phyloP scores from a whole-genome alignment of 2,113 vertebrate species.

The Erinaceus europaeus region DNA sequence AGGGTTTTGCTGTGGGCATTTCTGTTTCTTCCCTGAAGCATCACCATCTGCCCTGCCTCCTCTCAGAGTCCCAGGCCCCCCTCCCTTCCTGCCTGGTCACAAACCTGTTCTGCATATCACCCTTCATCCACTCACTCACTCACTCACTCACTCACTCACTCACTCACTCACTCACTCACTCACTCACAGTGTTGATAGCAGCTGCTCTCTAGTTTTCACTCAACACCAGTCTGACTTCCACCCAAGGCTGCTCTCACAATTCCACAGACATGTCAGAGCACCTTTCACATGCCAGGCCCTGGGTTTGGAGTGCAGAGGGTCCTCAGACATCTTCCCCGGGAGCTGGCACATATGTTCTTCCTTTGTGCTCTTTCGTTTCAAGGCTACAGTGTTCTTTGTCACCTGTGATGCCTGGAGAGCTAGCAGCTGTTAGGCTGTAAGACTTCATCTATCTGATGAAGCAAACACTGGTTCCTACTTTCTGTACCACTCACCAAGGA shows the following conservation, averaged over 20 bases:
- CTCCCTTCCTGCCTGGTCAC: not conserved
- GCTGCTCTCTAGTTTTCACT: not conserved
- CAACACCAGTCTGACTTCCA: not conserved
- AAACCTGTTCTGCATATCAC: not conserved
- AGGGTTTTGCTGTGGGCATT: conserved; percentile 22
- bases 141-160: too few species aligned
- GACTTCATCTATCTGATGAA: not conserved
- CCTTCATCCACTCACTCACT: not conserved
- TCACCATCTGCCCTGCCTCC: conserved; percentile 57
- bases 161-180: too few species aligned
- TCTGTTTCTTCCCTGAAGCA: conserved; percentile 34
- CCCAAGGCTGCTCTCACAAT: not conserved
- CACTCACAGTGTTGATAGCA: not conserved
- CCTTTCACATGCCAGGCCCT: not conserved
- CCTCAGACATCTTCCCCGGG: not conserved
- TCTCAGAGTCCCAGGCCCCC: not conserved
- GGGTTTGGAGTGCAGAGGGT: not conserved
- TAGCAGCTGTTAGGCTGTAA: not conserved
- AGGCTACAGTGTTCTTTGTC: not conserved
- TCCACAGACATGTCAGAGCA: not conserved
- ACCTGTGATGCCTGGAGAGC: not conserved
- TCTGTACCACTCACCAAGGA: not conserved
- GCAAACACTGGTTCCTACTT: not conserved
- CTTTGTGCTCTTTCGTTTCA: not conserved
- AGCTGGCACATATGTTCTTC: not conserved